Evolutionary conservation across 2,888 invertebrate species (phyloP).

Genomic region (Thymelicus lineola): DNA sequence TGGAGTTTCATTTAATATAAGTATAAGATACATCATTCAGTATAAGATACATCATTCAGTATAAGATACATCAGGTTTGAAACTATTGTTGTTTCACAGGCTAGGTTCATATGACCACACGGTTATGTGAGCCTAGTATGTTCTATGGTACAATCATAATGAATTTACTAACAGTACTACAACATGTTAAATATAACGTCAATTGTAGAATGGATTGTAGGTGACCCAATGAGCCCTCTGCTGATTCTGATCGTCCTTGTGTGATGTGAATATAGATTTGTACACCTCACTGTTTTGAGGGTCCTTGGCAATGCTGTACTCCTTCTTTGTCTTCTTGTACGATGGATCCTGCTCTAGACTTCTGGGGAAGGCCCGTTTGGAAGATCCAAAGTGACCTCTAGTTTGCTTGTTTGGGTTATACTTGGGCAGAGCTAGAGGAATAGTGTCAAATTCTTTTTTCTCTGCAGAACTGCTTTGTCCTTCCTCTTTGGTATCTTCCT

Average conservation of each 20-base stretch:
- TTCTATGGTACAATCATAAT: too few species aligned
- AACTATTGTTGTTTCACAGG: too few species aligned
- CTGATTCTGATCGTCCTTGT: conserved; percentile 94
- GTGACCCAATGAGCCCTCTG: conserved; percentile 98
- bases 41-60: too few species aligned
- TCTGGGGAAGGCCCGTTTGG: conserved; percentile 69
- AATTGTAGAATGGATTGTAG: conserved; percentile 98
- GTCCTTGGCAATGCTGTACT: conserved; percentile 95
- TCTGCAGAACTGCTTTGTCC: conserved; percentile 58
- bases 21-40: too few species aligned
- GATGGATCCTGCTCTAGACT: conserved; percentile 86
- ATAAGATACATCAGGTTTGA: too few species aligned
- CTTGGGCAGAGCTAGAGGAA: conserved; percentile 75
- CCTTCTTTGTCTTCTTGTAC: conserved; percentile 90
- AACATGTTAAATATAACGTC: not conserved
- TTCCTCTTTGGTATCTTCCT: conserved; percentile 73
- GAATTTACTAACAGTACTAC: too few species aligned
- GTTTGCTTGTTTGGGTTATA: conserved; percentile 74
- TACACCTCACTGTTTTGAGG: conserved; percentile 95
- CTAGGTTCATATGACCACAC: too few species aligned
- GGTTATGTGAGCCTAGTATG: too few species aligned
- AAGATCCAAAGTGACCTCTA: conserved; percentile 75
- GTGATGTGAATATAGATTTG: conserved; percentile 97
- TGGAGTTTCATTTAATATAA: not conserved
- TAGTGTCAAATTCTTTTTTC: conserved; percentile 77